These are phyloP conservation scores for Sclerodermus sp. DNA, from an alignment of 2,888 invertebrate genomes.

Conservation along the genomic window DNA sequence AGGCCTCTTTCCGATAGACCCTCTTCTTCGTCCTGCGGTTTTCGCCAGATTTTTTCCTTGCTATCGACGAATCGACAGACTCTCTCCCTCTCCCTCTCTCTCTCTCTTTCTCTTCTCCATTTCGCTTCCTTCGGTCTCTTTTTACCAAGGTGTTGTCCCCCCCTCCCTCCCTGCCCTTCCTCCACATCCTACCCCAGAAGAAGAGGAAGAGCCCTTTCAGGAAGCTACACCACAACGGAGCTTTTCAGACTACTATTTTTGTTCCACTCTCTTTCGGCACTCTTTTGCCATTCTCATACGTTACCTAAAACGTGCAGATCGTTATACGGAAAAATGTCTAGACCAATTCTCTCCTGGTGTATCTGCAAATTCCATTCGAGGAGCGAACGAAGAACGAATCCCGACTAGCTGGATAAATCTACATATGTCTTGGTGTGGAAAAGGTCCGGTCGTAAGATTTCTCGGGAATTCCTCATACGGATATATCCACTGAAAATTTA, in stretches of 20 bases:
- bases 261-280: conserved; percentile 25
- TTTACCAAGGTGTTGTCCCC: no score
- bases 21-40: conserved; percentile 7
- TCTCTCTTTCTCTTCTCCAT: background rate
- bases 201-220: conserved; percentile 19
- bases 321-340: conserved; percentile 17
- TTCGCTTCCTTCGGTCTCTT: no score
- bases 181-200: conserved; percentile 6
- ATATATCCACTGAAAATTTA: no score
- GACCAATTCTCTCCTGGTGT: background rate
- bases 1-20: background rate
- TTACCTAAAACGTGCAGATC: conserved; percentile 16
- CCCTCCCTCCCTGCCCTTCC: background rate
- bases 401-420: no score
- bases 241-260: conserved; percentile 22
- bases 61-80: background rate
- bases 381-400: no score
- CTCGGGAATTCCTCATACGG: no score
- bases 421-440: no score
- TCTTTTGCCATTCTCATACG: conserved; percentile 5
- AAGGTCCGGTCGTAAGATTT: no score
- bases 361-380: no score
- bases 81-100: background rate
- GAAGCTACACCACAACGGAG: conserved; percentile 3
- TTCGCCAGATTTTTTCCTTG: conserved; percentile 5